Conservation (phyloP, 53 echinoderm and acorn worm species). For the Paelopatides confundens region DNA sequence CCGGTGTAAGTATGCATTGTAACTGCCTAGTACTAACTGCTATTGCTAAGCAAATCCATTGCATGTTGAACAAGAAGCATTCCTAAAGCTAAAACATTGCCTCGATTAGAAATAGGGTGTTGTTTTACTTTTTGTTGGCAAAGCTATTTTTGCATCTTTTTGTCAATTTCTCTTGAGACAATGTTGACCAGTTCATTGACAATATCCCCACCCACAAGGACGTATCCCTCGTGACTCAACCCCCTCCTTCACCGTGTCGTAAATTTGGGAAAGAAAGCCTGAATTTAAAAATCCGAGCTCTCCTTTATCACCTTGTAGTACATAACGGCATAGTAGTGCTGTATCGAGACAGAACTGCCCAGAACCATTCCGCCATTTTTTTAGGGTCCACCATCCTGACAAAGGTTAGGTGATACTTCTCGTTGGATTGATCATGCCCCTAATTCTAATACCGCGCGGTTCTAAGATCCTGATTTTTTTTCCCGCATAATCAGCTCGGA, state of each 20-base stretch:
- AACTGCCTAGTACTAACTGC: neutral
- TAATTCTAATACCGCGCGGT: slow-evolving; percentile 38
- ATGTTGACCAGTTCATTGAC: neutral
- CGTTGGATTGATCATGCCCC: slow-evolving; percentile 22
- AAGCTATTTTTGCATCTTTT: neutral
- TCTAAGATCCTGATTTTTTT: slow-evolving; percentile 5
- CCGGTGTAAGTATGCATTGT: slow-evolving; percentile 85
- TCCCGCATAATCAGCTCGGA: slow-evolving; percentile 39
- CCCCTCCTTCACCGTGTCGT: neutral
- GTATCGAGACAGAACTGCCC: slow-evolving; percentile 5
- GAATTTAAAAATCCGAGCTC: neutral
- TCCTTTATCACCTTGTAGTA: neutral
- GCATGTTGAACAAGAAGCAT: slow-evolving; percentile 37
- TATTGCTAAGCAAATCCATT: slow-evolving; percentile 38
- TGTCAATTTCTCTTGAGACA: neutral
- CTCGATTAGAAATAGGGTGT: slow-evolving; percentile 6
- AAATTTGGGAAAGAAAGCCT: slow-evolving; percentile 17
- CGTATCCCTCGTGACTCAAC: neutral
- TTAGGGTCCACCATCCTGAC: slow-evolving; percentile 37
- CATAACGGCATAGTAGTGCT: neutral
- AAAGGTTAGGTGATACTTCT: slow-evolving; percentile 39
- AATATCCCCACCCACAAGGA: neutral
- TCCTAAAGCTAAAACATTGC: slow-evolving; percentile 35
- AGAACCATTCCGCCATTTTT: slow-evolving; percentile 49
- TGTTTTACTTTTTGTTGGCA: neutral